Evolutionary conservation across 2,113 vertebrate species (phyloP).

Genomic region (Thymallus thymallus): DNA sequence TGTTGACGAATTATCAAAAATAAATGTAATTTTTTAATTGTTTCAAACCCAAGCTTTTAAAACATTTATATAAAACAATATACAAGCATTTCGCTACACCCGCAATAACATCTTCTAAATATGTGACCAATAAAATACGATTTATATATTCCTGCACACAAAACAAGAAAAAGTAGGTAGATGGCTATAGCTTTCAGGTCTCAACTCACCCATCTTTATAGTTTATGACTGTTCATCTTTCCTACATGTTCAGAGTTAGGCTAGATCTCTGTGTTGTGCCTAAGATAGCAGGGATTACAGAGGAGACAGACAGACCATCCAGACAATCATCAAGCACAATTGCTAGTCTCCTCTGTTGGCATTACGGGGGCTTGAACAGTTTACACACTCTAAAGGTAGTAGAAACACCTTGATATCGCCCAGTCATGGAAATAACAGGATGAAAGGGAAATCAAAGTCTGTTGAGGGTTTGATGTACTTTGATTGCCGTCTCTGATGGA

Average conservation of each 20-base stretch:
- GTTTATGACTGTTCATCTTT: background rate
- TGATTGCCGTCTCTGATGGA: background rate
- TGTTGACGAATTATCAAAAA: too few species aligned
- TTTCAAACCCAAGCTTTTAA: too few species aligned
- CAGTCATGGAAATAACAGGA: background rate
- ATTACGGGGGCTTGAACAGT: background rate
- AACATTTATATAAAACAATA: too few species aligned
- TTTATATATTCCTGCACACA: too few species aligned
- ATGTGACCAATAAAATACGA: too few species aligned
- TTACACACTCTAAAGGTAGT: background rate
- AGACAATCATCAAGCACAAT: slow-evolving; percentile 3
- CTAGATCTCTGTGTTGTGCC: background rate
- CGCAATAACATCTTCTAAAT: too few species aligned
- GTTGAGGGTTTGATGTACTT: too few species aligned
- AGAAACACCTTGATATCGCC: slow-evolving; percentile 3
- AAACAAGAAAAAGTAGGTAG: too few species aligned
- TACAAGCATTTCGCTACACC: too few species aligned
- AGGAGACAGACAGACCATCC: background rate
- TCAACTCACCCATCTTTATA: background rate
- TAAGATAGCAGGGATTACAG: background rate
- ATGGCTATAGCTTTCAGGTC: background rate
- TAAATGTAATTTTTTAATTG: too few species aligned
- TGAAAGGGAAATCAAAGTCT: slow-evolving; percentile 1
- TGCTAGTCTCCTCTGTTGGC: background rate
- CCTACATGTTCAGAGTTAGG: background rate